These are phyloP conservation scores for Diceros bicornis DNA, from an alignment of 2,797 vertebrate species.

Conservation along the genomic window DNA sequence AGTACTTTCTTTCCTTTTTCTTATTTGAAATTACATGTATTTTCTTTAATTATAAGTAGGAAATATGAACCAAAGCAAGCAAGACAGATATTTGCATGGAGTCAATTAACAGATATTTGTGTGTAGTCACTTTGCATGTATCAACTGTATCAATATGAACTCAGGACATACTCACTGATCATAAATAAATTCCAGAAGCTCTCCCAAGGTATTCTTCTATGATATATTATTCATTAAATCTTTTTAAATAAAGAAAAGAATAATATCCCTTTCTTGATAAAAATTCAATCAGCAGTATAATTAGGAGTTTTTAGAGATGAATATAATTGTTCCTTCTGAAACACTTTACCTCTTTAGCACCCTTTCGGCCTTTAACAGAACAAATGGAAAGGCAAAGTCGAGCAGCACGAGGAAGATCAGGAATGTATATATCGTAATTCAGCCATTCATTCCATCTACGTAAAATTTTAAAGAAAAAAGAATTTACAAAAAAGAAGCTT, in stretches of 20 bases:
- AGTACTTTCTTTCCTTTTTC: not conserved
- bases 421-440: slow-evolving; percentile 97
- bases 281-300: not conserved
- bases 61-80: not conserved
- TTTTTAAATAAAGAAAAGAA: slow-evolving; percentile 14
- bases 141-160: slow-evolving; percentile 26
- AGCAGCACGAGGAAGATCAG: slow-evolving; percentile 97
- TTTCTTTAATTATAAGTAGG: slow-evolving; percentile 38
- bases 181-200: slow-evolving; percentile 46
- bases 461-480: slow-evolving; percentile 45
- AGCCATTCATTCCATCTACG: slow-evolving; percentile 98
- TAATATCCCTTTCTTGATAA: slow-evolving; percentile 24
- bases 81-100: not conserved
- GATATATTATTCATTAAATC: slow-evolving; percentile 40
- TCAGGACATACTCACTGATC: slow-evolving; percentile 22
- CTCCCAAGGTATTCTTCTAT: slow-evolving; percentile 26
- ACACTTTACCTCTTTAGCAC: slow-evolving; percentile 95
- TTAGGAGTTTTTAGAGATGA: not conserved
- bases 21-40: slow-evolving; percentile 25
- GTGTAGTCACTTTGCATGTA: not conserved
- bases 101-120: not conserved
- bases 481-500: not conserved
- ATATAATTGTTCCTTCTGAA: not conserved
- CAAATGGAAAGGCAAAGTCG: slow-evolving; percentile 98
- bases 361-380: slow-evolving; percentile 98